phyloP scores from a whole-genome alignment of 1,140 invertebrate genomes.

The Colletes latitarsis region DNA sequence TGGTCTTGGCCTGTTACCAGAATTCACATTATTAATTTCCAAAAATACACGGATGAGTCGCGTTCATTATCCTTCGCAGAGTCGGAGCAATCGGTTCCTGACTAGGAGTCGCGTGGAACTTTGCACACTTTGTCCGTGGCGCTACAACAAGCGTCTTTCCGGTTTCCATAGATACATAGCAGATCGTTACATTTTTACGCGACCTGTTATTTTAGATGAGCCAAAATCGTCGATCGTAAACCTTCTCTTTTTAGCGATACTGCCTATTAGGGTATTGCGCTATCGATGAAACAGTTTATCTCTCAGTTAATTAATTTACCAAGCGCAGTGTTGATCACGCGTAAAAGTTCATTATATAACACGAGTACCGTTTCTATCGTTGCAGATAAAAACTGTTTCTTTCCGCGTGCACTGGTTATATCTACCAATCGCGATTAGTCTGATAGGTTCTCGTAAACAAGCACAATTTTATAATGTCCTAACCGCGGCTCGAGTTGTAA shows the following conservation, averaged over 20 bases:
- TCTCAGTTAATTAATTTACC: not conserved
- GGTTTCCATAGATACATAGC: too few species aligned
- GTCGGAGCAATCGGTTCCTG: not conserved
- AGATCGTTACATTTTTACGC: too few species aligned
- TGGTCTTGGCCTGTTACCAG: conserved; percentile 54
- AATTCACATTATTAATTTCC: conserved; percentile 46
- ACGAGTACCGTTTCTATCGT: not conserved
- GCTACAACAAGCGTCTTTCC: too few species aligned
- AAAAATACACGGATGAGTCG: conserved; percentile 32
- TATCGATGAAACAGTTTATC: conserved; percentile 7
- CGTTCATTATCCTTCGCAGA: conserved; percentile 28
- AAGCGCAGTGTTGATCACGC: not conserved
- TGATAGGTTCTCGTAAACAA: not conserved
- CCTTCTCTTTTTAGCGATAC: not conserved
- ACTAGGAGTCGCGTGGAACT: not conserved
- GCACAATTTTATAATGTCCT: not conserved
- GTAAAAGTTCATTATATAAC: conserved; percentile 9
- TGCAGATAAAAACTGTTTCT: not conserved
- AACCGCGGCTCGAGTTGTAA: too few species aligned
- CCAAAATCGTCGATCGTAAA: too few species aligned
- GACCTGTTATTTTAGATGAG: too few species aligned
- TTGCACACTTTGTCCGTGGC: not conserved
- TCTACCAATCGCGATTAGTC: not conserved
- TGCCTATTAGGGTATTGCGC: too few species aligned
- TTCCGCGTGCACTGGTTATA: not conserved